Base-by-base conservation (phyloP, 2,888 invertebrate genomes). In the Dilophus febrilis region DNA sequence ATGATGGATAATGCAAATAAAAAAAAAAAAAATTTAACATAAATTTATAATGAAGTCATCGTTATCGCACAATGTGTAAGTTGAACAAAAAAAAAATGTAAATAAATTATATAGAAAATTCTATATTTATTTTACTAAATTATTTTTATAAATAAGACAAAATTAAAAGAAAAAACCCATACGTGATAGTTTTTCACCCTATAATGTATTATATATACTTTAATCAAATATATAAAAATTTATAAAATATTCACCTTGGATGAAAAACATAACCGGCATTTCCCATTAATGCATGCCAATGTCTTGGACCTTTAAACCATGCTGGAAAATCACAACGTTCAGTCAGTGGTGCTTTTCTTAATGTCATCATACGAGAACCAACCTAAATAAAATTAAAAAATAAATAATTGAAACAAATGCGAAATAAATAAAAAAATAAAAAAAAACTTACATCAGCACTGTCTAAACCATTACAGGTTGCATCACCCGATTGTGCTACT, bases 241-340 rank as follows among this genome's bases (percentile, higher is more conserved):
- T 5, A 30, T 30, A 30, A 7, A 6, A 19, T 35, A 40, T 56
- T 60, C 54, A 63, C 63, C 59, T 70, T 59, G 82, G 77, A 64
- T 83, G 83, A 65, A 87, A 87, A 50, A 80, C 80, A 66, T 87
- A 88, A 51, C 83, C 81, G 53, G 78, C 76, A 53, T 78, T 74
- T 59, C 83, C 81, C 70, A 88, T 86, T 54, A 90, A 67, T 35
- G 87, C 85, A 64, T 88, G 86, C 88, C 88, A 90, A 51, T 85
- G 84, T 54, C 75, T 72, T 42, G 76, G 77, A 53, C 76, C 78
- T 47, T 84, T 83, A 65, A 88, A 72, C 88, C 88, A 90, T 16
- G 72, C 67, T 3, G 88, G 88, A 60, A 87, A 88, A 58, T 82
- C 80, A 62, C 88, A 90, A 64, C 63, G 57, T 47, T 61, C 63